Base-by-base conservation (phyloP, 2,113 vertebrate species). In the Lipophrys pholis region DNA sequence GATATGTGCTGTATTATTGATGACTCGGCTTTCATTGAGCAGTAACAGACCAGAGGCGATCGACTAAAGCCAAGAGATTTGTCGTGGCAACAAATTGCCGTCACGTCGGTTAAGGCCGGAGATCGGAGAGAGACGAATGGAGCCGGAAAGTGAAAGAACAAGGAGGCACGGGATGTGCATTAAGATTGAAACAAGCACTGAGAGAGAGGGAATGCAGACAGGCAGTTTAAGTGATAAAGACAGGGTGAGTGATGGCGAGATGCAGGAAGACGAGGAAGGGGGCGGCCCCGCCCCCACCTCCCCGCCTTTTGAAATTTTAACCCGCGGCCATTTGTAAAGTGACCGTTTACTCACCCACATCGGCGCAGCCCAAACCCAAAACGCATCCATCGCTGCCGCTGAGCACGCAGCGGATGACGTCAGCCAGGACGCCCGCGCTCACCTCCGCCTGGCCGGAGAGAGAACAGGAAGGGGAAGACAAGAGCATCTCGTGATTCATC, bases 401-500 rank as follows among this genome's bases (percentile, higher is more conserved):
- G 46, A 92, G 86, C 66, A 92, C 90, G 5, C 88, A 91, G 65
- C 89, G 89, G 84, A 93, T 92, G 84, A 92, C 87, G 36, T 93
- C 91, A 90, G 82, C 51, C 90, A 93, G 41, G 75, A 91, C 78
- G 61, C 87, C 90, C 0, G 87, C 73, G 43, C 91, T 83, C 64
- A 93, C 83, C 83, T 93, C 91, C 1, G 84, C 80, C 91, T 93
- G 82, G 16, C 11, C 72, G 12, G 64, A 46, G 14, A 60, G 76
- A 80, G 83, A n/a, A n/a, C n/a, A n/a, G 57, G 83, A 85, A 85
- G 52, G 42, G 85, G 63, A 74, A 59, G 21, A 30, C 21, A 30
- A 12, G 0, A 50, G 76, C 56, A 38, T 74, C 69, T 86, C 35
- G 49, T 78, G 90, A 89, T 55, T 88, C 88, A 87, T 73, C 49